These are phyloP conservation scores for Pteruthius melanotis DNA, from an alignment of 2,113 vertebrate species.

Conservation along the genomic window DNA sequence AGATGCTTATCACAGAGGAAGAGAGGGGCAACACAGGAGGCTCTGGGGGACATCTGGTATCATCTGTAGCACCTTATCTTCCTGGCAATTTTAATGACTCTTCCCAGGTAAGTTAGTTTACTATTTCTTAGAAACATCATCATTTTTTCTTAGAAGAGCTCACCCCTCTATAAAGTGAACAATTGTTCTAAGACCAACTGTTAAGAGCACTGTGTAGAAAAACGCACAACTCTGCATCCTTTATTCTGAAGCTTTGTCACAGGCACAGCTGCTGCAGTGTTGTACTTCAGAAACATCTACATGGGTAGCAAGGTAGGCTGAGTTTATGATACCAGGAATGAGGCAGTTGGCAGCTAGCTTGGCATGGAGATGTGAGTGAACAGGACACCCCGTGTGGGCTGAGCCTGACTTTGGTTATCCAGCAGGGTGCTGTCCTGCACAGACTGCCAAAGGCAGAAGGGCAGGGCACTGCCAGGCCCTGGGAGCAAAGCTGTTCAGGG, in stretches of 20 bases:
- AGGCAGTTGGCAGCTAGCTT: background rate
- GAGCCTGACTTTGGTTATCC: background rate
- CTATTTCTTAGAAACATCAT: background rate
- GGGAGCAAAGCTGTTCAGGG: background rate
- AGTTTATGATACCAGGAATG: background rate
- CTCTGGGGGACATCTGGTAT: background rate
- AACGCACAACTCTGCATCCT: background rate
- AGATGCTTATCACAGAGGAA: background rate
- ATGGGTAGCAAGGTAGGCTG: background rate
- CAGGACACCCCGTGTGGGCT: accelerated
- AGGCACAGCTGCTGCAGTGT: background rate
- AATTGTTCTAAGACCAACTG: background rate
- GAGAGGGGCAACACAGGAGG: background rate
- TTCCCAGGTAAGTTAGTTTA: slow-evolving; percentile 31
- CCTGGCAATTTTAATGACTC: background rate
- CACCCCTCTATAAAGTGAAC: background rate
- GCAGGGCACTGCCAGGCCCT: background rate
- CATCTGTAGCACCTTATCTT: background rate
- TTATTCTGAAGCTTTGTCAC: background rate
- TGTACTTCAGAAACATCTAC: background rate
- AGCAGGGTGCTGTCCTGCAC: background rate
- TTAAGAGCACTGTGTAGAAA: background rate
- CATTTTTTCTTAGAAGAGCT: background rate
- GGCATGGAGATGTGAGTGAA: background rate
- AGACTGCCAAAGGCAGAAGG: background rate